phyloP scores from a whole-genome alignment of 2,113 vertebrate species.

The Bagarius yarrelli region DNA sequence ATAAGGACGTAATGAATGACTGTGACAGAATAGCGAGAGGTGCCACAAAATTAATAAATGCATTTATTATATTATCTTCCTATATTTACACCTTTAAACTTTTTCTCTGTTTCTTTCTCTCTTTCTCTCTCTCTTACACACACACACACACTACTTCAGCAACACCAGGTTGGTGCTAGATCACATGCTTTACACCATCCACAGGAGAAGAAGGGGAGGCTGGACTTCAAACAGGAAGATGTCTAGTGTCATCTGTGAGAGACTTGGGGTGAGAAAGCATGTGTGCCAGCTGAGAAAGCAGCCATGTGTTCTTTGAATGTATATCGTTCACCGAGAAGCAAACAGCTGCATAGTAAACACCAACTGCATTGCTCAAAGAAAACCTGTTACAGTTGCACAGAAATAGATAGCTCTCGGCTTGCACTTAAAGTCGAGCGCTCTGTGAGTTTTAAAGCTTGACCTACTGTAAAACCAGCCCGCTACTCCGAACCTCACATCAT shows the following conservation, averaged over 20 bases:
- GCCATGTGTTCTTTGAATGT: conserved; percentile 30
- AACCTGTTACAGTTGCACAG: background rate
- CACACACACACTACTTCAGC: background rate
- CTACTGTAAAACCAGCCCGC: background rate
- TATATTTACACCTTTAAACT: background rate
- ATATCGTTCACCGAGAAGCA: conserved; percentile 36
- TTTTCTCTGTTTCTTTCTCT: no score
- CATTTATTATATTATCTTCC: background rate
- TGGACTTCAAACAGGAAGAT: conserved; percentile 12
- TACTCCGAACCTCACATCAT: background rate
- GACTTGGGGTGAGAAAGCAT: conserved; percentile 15
- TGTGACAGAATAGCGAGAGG: conserved; percentile 30
- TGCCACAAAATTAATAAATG: background rate
- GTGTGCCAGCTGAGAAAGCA: conserved; percentile 23
- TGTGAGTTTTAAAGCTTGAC: background rate
- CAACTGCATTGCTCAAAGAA: conserved; percentile 1
- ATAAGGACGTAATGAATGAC: conserved; percentile 66
- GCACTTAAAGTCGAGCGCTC: background rate
- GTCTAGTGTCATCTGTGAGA: conserved; percentile 25
- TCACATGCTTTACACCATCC: background rate
- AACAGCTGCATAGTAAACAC: conserved; percentile 39
- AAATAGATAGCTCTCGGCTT: conserved; percentile 7
- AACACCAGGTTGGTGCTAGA: background rate
- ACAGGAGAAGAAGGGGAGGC: background rate
- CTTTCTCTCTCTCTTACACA: no score